Evolutionary conservation across 2,797 vertebrate species (phyloP).

Genomic region (Eremophila alpestris): DNA sequence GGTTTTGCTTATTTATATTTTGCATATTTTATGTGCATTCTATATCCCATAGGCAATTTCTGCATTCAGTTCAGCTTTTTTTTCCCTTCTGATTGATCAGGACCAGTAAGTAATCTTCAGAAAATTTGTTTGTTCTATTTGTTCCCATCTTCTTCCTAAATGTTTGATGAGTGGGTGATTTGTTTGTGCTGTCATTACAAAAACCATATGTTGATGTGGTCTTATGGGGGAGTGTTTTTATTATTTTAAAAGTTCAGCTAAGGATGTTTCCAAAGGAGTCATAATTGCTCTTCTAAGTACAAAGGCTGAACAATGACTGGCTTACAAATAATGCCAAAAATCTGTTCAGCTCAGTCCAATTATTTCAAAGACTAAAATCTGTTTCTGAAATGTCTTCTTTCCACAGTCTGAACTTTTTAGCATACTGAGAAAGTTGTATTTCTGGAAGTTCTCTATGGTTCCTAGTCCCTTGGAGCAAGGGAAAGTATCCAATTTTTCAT

Average conservation of each 20-base stretch:
- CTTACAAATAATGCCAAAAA: conserved; percentile 65
- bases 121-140: conserved; percentile 58
- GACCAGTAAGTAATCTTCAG: conserved; percentile 40
- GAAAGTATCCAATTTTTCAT: neutral
- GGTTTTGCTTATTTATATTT: conserved; percentile 20
- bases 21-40: neutral
- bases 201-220: conserved; percentile 64
- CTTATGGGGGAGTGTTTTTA: conserved; percentile 65
- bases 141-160: conserved; percentile 60
- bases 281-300: conserved; percentile 66
- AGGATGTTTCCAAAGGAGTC: conserved; percentile 68
- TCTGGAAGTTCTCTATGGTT: neutral
- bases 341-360: conserved; percentile 60
- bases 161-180: conserved; percentile 66
- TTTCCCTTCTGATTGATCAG: neutral
- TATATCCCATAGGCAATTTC: neutral
- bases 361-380: conserved; percentile 64
- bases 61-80: neutral
- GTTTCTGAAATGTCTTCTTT: conserved; percentile 51
- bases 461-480: neutral
- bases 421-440: neutral
- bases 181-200: conserved; percentile 63
- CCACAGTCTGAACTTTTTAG: conserved; percentile 8
- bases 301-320: conserved; percentile 68
- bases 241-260: conserved; percentile 71